phyloP scores from a whole-genome alignment of 2,888 invertebrate genomes.

The Erynnis tages region DNA sequence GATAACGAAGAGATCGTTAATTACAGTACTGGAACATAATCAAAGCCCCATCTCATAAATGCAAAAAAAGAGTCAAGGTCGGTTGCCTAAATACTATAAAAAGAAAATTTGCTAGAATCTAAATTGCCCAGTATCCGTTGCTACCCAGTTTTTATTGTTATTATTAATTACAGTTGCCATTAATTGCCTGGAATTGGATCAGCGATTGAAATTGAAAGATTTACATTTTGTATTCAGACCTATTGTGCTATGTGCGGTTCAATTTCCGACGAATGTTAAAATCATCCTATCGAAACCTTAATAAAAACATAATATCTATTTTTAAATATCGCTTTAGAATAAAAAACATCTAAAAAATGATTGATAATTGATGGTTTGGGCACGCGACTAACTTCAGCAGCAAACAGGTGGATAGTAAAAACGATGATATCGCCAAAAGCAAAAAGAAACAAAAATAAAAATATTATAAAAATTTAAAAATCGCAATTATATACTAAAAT shows the following conservation, averaged over 20 bases:
- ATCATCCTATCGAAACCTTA: too few species aligned
- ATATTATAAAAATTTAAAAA: conserved; percentile 5
- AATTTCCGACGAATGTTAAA: too few species aligned
- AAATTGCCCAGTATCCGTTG: background rate
- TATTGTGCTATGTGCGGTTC: background rate
- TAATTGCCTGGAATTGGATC: background rate
- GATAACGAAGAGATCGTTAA: conserved; percentile 5
- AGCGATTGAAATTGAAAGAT: background rate
- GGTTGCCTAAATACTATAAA: background rate
- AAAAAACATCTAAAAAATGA: background rate
- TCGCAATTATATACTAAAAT: background rate
- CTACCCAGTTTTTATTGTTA: too few species aligned
- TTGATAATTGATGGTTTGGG: background rate
- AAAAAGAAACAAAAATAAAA: background rate
- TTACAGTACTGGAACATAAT: conserved; percentile 16
- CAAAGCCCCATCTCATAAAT: conserved; percentile 14
- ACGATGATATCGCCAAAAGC: background rate
- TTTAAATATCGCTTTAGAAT: too few species aligned
- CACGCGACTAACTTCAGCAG: background rate
- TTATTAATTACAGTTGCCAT: too few species aligned
- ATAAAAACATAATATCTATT: too few species aligned
- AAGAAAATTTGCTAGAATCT: background rate
- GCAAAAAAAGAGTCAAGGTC: conserved; percentile 9
- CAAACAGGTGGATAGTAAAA: background rate
- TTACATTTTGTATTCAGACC: background rate